A percentile compares a stretch with the other conserved stretches of the same genome.
Conservation (phyloP, 2,888 invertebrate genomes). For the Sinopyrophorus schimmeli region DNA sequence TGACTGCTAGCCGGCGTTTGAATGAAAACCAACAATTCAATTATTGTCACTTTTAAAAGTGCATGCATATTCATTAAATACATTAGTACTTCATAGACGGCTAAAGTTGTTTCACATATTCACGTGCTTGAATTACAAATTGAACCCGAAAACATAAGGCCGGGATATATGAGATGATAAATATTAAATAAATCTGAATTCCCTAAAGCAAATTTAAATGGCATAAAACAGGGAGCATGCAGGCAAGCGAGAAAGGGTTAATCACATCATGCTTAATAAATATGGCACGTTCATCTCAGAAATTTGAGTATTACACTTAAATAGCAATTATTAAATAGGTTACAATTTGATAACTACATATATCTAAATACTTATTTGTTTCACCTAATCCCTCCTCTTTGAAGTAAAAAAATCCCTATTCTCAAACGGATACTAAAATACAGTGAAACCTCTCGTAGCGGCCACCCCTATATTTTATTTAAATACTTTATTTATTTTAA, state of each 20-base stretch:
- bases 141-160: constrained; percentile 11
- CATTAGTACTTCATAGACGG: constrained; percentile 10
- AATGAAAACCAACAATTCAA: constrained; percentile 4
- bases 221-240: constrained; percentile 12
- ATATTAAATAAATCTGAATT: constrained; percentile 12
- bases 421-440: too few relatives aligned
- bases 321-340: constrained; percentile 11
- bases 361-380: too few relatives aligned
- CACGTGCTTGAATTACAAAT: constrained; percentile 6
- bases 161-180: constrained; percentile 11
- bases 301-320: constrained; percentile 11
- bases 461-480: too few relatives aligned
- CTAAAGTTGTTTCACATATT: constrained; percentile 3
- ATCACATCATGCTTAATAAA: constrained; percentile 13
- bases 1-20: too few relatives aligned
- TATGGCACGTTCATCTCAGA: constrained; percentile 5
- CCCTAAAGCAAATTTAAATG: constrained; percentile 13
- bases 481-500: too few relatives aligned
- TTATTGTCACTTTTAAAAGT: constrained; percentile 3
- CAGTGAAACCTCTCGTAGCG: too few relatives aligned
- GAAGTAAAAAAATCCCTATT: too few relatives aligned
- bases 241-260: constrained; percentile 9
- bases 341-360: too few relatives aligned
- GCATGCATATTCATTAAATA: constrained; percentile 11
- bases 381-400: too few relatives aligned